Evolutionary conservation across 2,113 vertebrate species (phyloP).

Genomic region (Turnix velox): DNA sequence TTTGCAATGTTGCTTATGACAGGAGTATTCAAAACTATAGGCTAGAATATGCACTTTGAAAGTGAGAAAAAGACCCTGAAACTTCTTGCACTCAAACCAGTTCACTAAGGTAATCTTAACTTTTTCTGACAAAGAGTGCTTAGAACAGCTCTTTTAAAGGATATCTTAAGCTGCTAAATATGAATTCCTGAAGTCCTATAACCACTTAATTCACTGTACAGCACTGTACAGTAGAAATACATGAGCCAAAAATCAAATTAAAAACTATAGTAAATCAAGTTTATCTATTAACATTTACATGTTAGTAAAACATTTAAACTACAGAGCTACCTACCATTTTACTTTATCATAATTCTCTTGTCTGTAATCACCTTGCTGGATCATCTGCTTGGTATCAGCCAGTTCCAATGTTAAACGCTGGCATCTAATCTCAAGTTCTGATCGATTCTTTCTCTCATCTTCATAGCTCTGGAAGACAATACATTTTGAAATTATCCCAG

Average conservation of each 20-base stretch:
- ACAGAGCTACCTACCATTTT: slow-evolving; percentile 77
- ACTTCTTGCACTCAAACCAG: neutral
- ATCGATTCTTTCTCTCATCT: slow-evolving; percentile 81
- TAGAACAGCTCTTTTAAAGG: neutral
- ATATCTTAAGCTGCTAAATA: neutral
- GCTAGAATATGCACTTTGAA: neutral
- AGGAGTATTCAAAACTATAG: neutral
- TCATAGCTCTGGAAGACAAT: slow-evolving; percentile 82
- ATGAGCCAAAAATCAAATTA: neutral
- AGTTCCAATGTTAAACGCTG: slow-evolving; percentile 89
- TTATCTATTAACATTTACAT: neutral
- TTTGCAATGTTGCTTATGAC: neutral
- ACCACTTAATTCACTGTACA: neutral
- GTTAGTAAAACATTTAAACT: neutral
- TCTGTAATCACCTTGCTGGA: slow-evolving; percentile 90
- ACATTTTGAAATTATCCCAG: neutral
- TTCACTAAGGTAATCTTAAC: neutral
- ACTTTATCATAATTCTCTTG: slow-evolving; percentile 91
- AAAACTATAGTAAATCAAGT: neutral
- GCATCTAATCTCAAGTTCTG: slow-evolving; percentile 86
- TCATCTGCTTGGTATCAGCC: slow-evolving; percentile 89
- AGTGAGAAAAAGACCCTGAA: neutral
- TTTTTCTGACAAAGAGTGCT: neutral
- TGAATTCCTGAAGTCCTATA: neutral
- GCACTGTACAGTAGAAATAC: neutral